Evolutionary conservation across 2,797 vertebrate genomes (phyloP).

Genomic region (Nasua narica): DNA sequence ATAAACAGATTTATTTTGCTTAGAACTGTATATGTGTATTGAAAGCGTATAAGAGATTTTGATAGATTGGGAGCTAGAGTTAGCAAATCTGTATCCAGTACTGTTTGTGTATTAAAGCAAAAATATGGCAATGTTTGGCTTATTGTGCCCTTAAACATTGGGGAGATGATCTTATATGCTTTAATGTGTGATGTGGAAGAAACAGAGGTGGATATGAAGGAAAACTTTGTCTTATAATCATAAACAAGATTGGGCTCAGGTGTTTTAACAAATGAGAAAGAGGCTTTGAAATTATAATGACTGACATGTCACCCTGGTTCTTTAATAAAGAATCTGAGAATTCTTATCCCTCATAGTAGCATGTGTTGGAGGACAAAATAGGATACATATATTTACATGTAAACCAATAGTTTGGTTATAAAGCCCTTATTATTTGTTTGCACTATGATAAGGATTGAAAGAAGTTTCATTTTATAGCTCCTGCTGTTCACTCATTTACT

Average conservation of each 20-base stretch:
- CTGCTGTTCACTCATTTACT: neutral
- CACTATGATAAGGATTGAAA: neutral
- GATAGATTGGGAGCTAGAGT: neutral
- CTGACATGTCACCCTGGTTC: neutral
- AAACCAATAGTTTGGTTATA: neutral
- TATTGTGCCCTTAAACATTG: neutral
- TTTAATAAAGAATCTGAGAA: neutral
- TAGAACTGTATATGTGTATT: neutral
- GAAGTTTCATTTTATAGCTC: neutral
- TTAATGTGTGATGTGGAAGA: neutral
- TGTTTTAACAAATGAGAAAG: neutral
- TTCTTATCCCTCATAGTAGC: neutral
- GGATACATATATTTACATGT: neutral
- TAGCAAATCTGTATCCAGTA: neutral
- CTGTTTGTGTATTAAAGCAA: neutral
- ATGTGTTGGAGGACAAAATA: neutral
- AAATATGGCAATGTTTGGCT: neutral
- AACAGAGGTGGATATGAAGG: neutral
- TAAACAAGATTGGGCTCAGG: neutral
- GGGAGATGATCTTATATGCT: neutral
- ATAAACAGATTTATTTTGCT: constrained; percentile 12
- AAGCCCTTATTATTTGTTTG: neutral
- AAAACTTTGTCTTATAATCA: neutral
- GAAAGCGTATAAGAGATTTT: neutral
- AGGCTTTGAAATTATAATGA: neutral